phyloP scores from a whole-genome alignment of 2,797 vertebrate species.

The Lagodon rhomboides region DNA sequence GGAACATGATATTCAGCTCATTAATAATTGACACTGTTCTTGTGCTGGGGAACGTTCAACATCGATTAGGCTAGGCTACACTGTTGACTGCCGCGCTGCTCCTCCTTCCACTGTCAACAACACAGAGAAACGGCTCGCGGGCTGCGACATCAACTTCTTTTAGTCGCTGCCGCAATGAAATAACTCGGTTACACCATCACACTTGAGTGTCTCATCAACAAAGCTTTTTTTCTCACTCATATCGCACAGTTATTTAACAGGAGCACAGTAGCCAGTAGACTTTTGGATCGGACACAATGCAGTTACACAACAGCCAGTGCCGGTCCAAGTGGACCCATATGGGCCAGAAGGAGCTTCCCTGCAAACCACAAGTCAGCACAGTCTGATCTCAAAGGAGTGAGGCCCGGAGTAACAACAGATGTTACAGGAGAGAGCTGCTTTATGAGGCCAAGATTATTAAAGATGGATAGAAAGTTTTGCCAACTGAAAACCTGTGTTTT shows the following conservation, averaged over 20 bases:
- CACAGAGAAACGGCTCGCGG: neutral
- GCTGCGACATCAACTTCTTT: neutral
- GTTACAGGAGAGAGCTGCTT: conserved; percentile 8
- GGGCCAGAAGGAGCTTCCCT: conserved; percentile 59
- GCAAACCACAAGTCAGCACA: conserved; percentile 67
- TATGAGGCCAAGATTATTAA: neutral
- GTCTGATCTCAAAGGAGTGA: conserved; percentile 60
- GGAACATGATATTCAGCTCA: conserved; percentile 70
- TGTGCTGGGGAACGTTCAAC: conserved; percentile 46
- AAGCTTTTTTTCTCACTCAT: conserved; percentile 40
- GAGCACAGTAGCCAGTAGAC: conserved; percentile 56
- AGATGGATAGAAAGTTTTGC: neutral
- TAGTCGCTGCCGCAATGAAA: conserved; percentile 8
- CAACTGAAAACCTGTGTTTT: neutral
- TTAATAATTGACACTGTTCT: conserved; percentile 73
- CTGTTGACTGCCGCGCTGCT: conserved; percentile 18
- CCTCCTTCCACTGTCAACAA: conserved; percentile 44
- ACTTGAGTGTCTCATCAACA: neutral
- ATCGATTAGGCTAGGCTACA: conserved; percentile 58
- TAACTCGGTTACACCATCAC: neutral
- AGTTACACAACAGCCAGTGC: conserved; percentile 72
- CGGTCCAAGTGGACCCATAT: conserved; percentile 52
- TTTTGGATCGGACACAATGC: conserved; percentile 56
- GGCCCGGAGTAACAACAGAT: conserved; percentile 18
- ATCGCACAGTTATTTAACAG: conserved; percentile 58